Conservation (phyloP, 2,888 invertebrate species). For the Eupithecia subumbrata region DNA sequence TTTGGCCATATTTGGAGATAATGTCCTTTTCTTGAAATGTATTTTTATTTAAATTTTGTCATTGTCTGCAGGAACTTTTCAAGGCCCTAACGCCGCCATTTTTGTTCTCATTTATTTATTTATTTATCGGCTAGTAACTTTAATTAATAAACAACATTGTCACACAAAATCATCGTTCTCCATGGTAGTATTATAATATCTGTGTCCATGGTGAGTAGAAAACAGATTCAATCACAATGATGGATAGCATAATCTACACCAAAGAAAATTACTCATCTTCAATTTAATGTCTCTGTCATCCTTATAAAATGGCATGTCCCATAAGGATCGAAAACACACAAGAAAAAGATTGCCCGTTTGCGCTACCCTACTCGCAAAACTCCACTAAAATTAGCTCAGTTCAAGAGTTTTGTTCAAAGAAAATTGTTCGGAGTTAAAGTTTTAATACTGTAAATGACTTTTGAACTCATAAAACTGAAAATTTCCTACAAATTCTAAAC, state of each 20-base stretch:
- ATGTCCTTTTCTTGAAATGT: background rate
- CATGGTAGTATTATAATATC: too few species aligned
- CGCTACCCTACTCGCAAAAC: background rate
- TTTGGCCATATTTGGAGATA: background rate
- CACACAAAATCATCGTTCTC: too few species aligned
- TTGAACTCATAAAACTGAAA: slow-evolving; percentile 22
- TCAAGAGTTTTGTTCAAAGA: slow-evolving; percentile 8
- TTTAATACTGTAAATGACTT: slow-evolving; percentile 25
- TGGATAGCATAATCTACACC: background rate
- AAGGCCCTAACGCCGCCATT: too few species aligned
- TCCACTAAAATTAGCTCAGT: background rate
- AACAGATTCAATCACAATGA: background rate
- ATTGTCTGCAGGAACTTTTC: background rate
- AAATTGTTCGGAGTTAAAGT: slow-evolving; percentile 14
- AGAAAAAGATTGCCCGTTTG: background rate
- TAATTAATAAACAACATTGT: too few species aligned
- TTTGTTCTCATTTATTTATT: too few species aligned
- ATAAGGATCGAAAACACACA: background rate
- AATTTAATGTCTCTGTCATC: background rate
- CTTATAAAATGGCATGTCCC: background rate
- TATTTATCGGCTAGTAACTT: too few species aligned
- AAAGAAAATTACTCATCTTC: background rate
- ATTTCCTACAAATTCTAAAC: slow-evolving; percentile 33
- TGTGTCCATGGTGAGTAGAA: too few species aligned
- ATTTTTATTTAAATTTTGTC: background rate